phyloP scores from a whole-genome alignment of 2,888 invertebrate genomes.

The Chromoteleia sp. region DNA sequence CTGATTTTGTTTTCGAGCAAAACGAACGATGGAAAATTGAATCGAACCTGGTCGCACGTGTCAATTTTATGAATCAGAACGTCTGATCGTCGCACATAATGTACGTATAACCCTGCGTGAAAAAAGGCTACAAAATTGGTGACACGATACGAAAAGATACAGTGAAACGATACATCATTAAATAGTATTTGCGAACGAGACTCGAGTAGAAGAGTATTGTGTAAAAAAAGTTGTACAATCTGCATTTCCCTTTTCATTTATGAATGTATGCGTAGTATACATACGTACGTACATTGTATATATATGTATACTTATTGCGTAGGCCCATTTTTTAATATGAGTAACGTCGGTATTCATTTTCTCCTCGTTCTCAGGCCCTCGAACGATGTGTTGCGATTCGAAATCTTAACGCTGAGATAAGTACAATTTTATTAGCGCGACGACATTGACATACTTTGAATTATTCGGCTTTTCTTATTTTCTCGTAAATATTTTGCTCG shows the following conservation, averaged over 20 bases:
- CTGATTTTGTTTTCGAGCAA: constrained; percentile 3
- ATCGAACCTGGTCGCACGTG: constrained; percentile 25
- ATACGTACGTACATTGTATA: constrained; percentile 43
- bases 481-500: background rate
- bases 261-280: constrained; percentile 35
- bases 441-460: constrained; percentile 38
- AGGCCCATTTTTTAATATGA: constrained; percentile 60
- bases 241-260: constrained; percentile 33
- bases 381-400: constrained; percentile 37
- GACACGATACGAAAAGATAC: constrained; percentile 45
- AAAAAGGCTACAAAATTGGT: constrained; percentile 56
- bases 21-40: background rate
- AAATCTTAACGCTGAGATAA: constrained; percentile 22
- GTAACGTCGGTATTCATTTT: constrained; percentile 59
- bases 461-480: constrained; percentile 4
- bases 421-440: constrained; percentile 36
- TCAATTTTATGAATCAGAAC: constrained; percentile 47
- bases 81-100: constrained; percentile 41
- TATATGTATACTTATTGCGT: constrained; percentile 63
- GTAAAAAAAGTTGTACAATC: constrained; percentile 66
- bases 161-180: constrained; percentile 49
- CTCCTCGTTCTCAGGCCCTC: constrained; percentile 43
- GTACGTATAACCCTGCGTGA: constrained; percentile 42
- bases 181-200: constrained; percentile 47
- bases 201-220: constrained; percentile 48